phyloP scores from a whole-genome alignment of 2,113 vertebrate species.

The Burhinus bistriatus region DNA sequence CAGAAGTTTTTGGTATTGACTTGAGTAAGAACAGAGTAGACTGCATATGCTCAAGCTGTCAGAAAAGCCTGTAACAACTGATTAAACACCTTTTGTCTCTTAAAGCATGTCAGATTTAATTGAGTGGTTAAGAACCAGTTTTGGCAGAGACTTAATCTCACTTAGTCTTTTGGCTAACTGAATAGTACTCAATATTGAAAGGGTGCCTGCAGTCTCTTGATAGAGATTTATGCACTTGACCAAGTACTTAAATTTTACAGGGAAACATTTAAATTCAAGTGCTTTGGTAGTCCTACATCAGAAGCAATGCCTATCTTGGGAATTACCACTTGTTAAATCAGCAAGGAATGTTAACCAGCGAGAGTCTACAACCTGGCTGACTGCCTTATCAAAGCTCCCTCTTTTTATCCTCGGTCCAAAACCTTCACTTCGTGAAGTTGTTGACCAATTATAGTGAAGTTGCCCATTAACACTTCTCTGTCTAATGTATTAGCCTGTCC shows the following conservation, averaged over 20 bases:
- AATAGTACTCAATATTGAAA: conserved; percentile 35
- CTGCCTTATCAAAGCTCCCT: not conserved
- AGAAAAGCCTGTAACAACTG: conserved; percentile 4
- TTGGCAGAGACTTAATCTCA: conserved; percentile 58
- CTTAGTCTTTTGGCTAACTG: conserved; percentile 57
- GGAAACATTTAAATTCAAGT: conserved; percentile 64
- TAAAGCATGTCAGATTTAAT: conserved; percentile 55
- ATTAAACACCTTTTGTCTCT: conserved; percentile 45
- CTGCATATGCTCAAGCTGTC: conserved; percentile 3
- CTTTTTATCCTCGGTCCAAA: not conserved
- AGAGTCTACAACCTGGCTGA: not conserved
- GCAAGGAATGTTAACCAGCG: conserved; percentile 10
- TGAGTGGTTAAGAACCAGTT: conserved; percentile 41
- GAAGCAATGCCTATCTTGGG: conserved; percentile 37
- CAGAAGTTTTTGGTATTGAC: conserved; percentile 1
- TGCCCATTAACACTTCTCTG: not conserved
- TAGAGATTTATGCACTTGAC: conserved; percentile 61
- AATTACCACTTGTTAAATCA: conserved; percentile 44
- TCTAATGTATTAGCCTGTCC: not conserved
- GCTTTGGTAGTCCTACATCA: conserved; percentile 50
- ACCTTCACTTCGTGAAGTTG: not conserved
- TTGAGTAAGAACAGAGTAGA: not conserved
- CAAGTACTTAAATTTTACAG: conserved; percentile 64
- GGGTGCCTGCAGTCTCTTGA: conserved; percentile 13
- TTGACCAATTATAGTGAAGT: not conserved